Conservation (phyloP, 2,113 vertebrate genomes). For the Lepus timidus region DNA sequence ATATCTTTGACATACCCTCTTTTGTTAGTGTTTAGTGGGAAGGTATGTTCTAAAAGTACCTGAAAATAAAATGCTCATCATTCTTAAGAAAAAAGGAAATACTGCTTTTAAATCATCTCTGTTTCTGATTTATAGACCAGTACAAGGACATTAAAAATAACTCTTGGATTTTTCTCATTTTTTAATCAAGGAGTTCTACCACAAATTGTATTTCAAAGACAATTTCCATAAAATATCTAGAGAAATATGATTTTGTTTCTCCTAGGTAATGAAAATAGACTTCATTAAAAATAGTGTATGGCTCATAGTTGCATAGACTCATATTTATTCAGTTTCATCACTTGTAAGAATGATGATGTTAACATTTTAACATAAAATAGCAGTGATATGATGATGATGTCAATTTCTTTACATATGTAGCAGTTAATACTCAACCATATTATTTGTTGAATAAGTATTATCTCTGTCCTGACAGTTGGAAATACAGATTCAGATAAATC, state of each 20-base stretch:
- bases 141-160: background rate
- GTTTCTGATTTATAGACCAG: background rate
- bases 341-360: background rate
- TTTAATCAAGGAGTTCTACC: background rate
- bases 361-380: background rate
- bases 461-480: background rate
- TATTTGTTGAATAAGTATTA: background rate
- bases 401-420: background rate
- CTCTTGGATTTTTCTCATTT: background rate
- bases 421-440: background rate
- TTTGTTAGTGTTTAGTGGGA: slow-evolving; percentile 74
- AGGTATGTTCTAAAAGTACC: slow-evolving; percentile 64
- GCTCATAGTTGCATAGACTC: background rate
- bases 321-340: background rate
- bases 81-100: slow-evolving; percentile 48
- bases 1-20: slow-evolving; percentile 71
- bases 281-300: background rate
- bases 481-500: background rate
- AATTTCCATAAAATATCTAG: background rate
- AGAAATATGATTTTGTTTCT: slow-evolving; percentile 9
- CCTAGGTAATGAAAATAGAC: background rate
- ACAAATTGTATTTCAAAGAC: background rate
- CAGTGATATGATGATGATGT: background rate
- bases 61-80: slow-evolving; percentile 68
- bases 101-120: background rate